Evolutionary conservation across 2,113 vertebrate genomes (phyloP).

Genomic region (Ramphastos sulfuratus): DNA sequence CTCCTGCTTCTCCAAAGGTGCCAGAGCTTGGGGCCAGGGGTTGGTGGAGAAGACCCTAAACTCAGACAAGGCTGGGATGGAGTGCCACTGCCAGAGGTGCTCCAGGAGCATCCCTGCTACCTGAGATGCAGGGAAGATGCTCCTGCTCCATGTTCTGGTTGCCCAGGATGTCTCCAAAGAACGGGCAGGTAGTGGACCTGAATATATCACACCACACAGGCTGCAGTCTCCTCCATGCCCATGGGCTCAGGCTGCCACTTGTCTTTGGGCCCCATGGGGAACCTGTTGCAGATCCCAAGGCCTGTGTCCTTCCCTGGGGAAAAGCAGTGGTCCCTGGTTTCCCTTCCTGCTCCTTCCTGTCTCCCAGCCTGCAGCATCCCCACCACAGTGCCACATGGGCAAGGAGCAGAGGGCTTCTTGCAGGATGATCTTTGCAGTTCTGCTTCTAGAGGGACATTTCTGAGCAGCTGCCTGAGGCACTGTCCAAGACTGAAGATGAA

Average conservation of each 20-base stretch:
- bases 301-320: not conserved
- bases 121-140: not conserved
- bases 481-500: not conserved
- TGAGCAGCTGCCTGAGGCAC: not conserved
- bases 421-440: not conserved
- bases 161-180: not conserved
- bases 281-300: not conserved
- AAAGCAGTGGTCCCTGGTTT: not conserved
- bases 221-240: not conserved
- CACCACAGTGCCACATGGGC: accelerated
- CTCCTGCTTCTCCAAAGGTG: not conserved
- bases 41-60: not conserved
- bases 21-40: accelerated
- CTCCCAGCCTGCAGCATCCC: not conserved
- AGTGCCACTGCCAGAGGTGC: not conserved
- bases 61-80: not conserved
- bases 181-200: not conserved
- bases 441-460: not conserved
- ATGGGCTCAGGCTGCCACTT: accelerated
- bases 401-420: not conserved
- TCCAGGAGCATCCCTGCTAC: not conserved
- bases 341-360: not conserved
- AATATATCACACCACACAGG: not conserved
- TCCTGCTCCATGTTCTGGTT: not conserved
- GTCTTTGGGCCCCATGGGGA: not conserved